Evolutionary conservation across 2,888 invertebrate genomes (phyloP).

Genomic region (Drosophila mulleri): DNA sequence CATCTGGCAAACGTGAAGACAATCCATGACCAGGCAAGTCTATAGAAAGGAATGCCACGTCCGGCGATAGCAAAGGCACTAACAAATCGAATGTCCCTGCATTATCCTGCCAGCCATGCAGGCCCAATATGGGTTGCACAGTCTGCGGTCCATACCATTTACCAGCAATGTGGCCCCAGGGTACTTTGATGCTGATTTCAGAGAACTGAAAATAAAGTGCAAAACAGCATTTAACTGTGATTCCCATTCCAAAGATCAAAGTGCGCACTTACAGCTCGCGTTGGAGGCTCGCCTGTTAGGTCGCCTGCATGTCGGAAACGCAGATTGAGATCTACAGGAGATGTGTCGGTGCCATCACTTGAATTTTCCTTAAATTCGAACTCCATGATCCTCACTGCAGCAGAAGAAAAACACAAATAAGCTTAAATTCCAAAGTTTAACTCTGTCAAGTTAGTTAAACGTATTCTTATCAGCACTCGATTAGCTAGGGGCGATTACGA

Average conservation of each 20-base stretch:
- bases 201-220: slow-evolving; percentile 83
- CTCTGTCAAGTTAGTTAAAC: neutral
- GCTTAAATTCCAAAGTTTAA: slow-evolving; percentile 65
- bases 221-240: slow-evolving; percentile 1
- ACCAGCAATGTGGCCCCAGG: slow-evolving; percentile 89
- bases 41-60: slow-evolving; percentile 87
- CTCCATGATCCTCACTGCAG: slow-evolving; percentile 57
- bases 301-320: slow-evolving; percentile 83
- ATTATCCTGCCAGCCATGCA: slow-evolving; percentile 94
- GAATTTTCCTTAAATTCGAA: slow-evolving; percentile 32
- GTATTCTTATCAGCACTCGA: slow-evolving; percentile 52
- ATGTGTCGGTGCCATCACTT: slow-evolving; percentile 32
- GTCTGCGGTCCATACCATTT: slow-evolving; percentile 90
- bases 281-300: slow-evolving; percentile 80
- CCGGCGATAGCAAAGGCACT: slow-evolving; percentile 87
- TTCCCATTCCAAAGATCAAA: slow-evolving; percentile 42
- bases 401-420: slow-evolving; percentile 32
- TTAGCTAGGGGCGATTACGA: slow-evolving; percentile 32
- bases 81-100: slow-evolving; percentile 91
- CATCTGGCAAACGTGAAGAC: slow-evolving; percentile 89
- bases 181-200: slow-evolving; percentile 89
- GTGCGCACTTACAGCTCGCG: slow-evolving; percentile 75
- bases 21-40: slow-evolving; percentile 91
- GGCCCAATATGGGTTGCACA: slow-evolving; percentile 88
- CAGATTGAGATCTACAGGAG: slow-evolving; percentile 39